Evolutionary conservation across 2,797 vertebrate genomes (phyloP), one percentile per base, ranked within the genome.

Genomic region (Pelochelys cantorii): DNA sequence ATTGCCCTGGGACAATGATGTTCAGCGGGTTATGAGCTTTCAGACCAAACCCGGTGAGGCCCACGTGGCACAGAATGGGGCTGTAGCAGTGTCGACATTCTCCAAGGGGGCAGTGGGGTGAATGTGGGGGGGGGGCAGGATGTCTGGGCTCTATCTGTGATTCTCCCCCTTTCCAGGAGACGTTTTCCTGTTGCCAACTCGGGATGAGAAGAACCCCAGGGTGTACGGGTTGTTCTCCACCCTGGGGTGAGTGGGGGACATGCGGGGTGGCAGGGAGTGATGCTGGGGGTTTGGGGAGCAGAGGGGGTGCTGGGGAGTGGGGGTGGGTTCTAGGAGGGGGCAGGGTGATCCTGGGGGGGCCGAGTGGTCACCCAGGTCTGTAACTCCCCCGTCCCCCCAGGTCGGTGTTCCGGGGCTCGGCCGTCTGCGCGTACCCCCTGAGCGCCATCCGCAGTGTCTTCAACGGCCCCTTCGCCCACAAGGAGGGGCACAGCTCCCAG

Each of bases 401-500:
- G 94, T 99, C 98, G 42, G 98, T 99, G 94, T 99, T 99, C 96
- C 98, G 98, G 94, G 98, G 98, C 93, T 99, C 98, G 3, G 98
- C 98, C 0, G 98, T 99, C 90, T 99, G 98, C 78, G 98, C 98
- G 11, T 99, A 98, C 97, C 98, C 98, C 1, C 98, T 99, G 98
- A 97, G 98, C n/a, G 98, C 99, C 59, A 98, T 99, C 85, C 98
- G 98, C 89, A 98, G 98, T 1, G 98, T 98, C 92, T 99, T 99
- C 96, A 99, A 99, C 6, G 98, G 98, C 18, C 98, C 98, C 7
- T 99, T 99, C 71, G 98, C 98, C 87, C 98, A 99, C 96, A 99
- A 98, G 90, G 98, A 99, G 17, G 98, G 98, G 12, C 98, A 98
- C 93, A 98, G 98, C 90, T 99, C 98, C 96, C 98, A 99, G 55